Base-by-base conservation (phyloP, 53 echinoderm and acorn worm species). In the Luidia sarsii region DNA sequence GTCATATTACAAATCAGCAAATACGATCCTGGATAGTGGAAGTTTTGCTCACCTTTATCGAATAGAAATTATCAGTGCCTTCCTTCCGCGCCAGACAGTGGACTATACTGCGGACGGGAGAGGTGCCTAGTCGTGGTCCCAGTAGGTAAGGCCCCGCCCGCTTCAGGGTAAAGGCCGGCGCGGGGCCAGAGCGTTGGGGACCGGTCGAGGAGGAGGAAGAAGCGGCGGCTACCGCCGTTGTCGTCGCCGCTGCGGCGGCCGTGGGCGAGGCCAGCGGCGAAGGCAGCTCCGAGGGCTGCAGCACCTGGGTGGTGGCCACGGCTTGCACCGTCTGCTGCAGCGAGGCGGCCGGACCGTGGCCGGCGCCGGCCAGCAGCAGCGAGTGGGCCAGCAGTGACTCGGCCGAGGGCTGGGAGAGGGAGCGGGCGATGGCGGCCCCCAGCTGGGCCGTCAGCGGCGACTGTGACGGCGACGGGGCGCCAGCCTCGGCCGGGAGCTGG, bases 41-140 rank as follows among this genome's bases (percentile, higher is more conserved):
- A n/a, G n/a, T n/a, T 13, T 3, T 13, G 68, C 55, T 68, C 48
- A 95, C 97, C 93, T 97, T 93, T 33, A 97, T 80, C 15, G 88
- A 85, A 86, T 91, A 97, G 70, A 97, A 97, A 64, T 91, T 86
- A 68, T 93, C 93, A 1, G 93, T 86, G 64, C 93, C 93, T 60
- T 97, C 91, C 66, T 74, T 92, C 9, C 97, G 77, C 19, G 96
- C 91, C 69, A 97, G 80, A 75, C 97, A 93, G 64, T 97, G 97
- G 57, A 97, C 93, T 11, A 93, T 97, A 52, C 97, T 97, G 41
- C 93, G 65, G 23, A 97, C 97, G 23, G 96, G 97, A 1, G 97
- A 97, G 10, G 92, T 90, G 33, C 97, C 97, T 7, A 97, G 83
- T 10, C 87, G 83, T 62, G 97, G 93, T 34, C 93, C 93, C 5